Percentiles rank a stretch among this genome's conserved stretches.
Conservation (phyloP, 1,140 invertebrate genomes). For the Chlorops oryzae region DNA sequence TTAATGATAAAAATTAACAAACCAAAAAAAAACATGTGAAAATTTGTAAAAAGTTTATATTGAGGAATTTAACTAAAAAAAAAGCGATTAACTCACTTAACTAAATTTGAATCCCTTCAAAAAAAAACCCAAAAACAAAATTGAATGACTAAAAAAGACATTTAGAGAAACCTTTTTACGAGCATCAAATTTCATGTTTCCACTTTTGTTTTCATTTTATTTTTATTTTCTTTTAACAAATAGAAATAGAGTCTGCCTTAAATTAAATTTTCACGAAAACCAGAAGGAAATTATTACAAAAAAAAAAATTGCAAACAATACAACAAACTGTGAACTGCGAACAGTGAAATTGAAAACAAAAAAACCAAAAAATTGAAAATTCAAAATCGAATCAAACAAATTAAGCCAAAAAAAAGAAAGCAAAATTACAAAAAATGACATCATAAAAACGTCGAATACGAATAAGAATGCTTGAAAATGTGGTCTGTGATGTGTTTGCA, state of each 20-base stretch:
- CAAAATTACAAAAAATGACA: too few relatives aligned
- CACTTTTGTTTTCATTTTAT: slow-evolving; percentile 2
- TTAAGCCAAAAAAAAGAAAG: slow-evolving; percentile 1
- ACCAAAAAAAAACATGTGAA: slow-evolving; percentile 25
- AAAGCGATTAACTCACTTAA: not conserved
- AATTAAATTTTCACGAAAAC: slow-evolving; percentile 54
- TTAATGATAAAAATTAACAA: slow-evolving; percentile 21
- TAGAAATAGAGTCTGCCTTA: slow-evolving; percentile 62
- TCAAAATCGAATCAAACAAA: slow-evolving; percentile 5
- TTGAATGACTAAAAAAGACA: slow-evolving; percentile 21
- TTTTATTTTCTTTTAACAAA: slow-evolving; percentile 53
- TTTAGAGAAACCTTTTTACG: slow-evolving; percentile 18
- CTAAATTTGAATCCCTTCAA: not conserved
- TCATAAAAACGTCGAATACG: too few relatives aligned
- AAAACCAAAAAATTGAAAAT: slow-evolving; percentile 27
- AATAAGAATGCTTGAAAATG: too few relatives aligned
- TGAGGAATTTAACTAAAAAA: not conserved
- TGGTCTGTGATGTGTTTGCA: too few relatives aligned
- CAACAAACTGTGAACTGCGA: slow-evolving; percentile 24
- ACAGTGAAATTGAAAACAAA: slow-evolving; percentile 1
- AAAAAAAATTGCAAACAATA: slow-evolving; percentile 20
- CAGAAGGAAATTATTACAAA: slow-evolving; percentile 10
- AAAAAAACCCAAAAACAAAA: slow-evolving; percentile 1
- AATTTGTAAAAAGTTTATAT: not conserved
- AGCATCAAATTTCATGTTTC: too few relatives aligned